These are phyloP conservation scores for Drosophila insularis DNA, from an alignment of 1,140 invertebrate genomes.

Conservation along the genomic window DNA sequence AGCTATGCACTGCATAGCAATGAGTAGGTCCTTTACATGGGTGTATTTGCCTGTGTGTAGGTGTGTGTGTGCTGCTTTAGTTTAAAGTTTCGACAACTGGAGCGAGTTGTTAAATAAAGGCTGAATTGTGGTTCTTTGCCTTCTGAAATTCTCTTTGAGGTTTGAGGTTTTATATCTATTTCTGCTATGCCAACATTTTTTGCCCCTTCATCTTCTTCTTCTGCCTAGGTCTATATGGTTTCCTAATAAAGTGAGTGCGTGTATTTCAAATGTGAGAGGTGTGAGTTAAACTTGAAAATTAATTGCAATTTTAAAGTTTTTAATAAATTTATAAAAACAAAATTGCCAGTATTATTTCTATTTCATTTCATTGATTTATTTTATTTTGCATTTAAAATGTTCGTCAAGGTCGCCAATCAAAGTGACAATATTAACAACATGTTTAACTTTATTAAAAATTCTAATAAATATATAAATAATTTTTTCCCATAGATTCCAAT, in stretches of 20 bases:
- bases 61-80: constrained; percentile 44
- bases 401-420: no score
- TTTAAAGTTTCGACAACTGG: constrained; percentile 54
- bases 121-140: constrained; percentile 34
- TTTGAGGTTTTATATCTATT: constrained; percentile 61
- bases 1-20: constrained; percentile 64
- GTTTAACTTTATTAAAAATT: no score
- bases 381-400: no score
- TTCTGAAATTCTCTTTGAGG: constrained; percentile 57
- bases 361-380: no score
- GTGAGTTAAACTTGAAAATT: constrained; percentile 31
- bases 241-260: constrained; percentile 66
- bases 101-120: background rate
- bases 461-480: no score
- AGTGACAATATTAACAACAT: no score
- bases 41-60: constrained; percentile 16
- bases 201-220: constrained; percentile 10
- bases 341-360: no score
- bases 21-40: constrained; percentile 19
- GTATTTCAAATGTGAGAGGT: constrained; percentile 14
- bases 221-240: constrained; percentile 44
- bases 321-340: no score
- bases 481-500: no score
- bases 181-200: constrained; percentile 5
- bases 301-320: constrained; percentile 62